These are phyloP conservation scores for Syngnathus floridae DNA, from an alignment of 2,113 vertebrate species.

Conservation along the genomic window DNA sequence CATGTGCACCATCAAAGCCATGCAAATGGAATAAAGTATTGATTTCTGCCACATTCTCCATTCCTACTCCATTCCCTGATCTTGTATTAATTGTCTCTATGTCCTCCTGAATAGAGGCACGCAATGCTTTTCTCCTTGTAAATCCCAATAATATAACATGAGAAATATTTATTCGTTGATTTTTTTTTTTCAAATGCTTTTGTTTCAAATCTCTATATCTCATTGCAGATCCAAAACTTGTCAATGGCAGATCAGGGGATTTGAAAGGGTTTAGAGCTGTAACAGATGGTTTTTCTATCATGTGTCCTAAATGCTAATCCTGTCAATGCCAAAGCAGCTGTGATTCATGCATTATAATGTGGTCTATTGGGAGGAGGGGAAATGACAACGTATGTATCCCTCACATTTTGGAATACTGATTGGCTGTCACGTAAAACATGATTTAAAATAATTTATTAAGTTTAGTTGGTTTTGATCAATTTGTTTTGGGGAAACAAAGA, in stretches of 20 bases:
- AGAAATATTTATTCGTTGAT: background rate
- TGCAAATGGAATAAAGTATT: slow-evolving; percentile 55
- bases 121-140: background rate
- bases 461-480: slow-evolving; percentile 44
- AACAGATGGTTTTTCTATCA: slow-evolving; percentile 55
- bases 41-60: slow-evolving; percentile 49
- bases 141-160: background rate
- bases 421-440: background rate
- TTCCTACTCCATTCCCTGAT: slow-evolving; percentile 13
- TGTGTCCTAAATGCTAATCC: slow-evolving; percentile 45
- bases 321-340: slow-evolving; percentile 33
- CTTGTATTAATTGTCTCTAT: slow-evolving; percentile 20
- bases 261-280: slow-evolving; percentile 33
- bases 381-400: background rate
- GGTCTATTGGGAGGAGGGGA: background rate
- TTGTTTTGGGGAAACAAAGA: slow-evolving; percentile 14
- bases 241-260: slow-evolving; percentile 45
- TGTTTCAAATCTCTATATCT: slow-evolving; percentile 25
- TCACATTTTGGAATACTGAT: slow-evolving; percentile 3
- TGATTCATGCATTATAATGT: slow-evolving; percentile 19
- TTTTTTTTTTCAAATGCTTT: slow-evolving; percentile 10
- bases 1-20: slow-evolving; percentile 57
- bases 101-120: background rate
- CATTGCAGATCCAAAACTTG: slow-evolving; percentile 36
- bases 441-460: background rate